Evolutionary conservation across 1,140 invertebrate genomes (phyloP), one percentile per base, ranked within the genome.

Genomic region (Calephelis virginiensis): DNA sequence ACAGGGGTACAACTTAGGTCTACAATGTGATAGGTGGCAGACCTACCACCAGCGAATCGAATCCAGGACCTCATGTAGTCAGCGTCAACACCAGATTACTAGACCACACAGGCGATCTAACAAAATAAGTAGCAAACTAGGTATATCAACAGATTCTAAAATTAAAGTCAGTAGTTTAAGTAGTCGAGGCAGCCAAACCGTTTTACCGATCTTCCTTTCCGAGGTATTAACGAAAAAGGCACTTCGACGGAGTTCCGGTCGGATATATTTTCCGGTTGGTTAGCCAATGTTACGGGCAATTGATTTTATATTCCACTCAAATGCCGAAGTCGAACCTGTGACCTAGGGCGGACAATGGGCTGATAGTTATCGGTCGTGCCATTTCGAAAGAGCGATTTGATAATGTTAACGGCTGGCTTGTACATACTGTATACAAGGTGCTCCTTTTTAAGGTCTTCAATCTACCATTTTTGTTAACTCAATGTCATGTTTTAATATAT

Each of bases 191-290:
- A 68, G 47, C 63, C 65, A 56, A 72, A 73, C 73, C 66, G 60
- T 74, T 66, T 43, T 43, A 67, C 67, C 72, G 66, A 72, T 72
- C 73, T 71, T 71, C 60, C 70, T 69, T 72, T 56, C 46, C 64
- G 47, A 40, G 69, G 72, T 82, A 80, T 82, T 85, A 81, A 68
- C 76, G 74, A 78, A 79, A 83, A 81, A 80, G 81, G 81, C 75
- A 70, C 74, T 61, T 62, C 63, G 50, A 37, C 50, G 17, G 50
- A 56, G 66, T 83, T 78, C 78, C 79, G 76, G 82, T 77, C 82
- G 83, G 84, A 83, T 85, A 80, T 86, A 83, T 90, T 88, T 87
- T 83, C 80, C 82, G 78, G 69, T 85, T 90, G 87, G 87, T 88
- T 88, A 86, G 81, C 62, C 80, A 73, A 89, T 88, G 82, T 81